Evolutionary conservation across 2,797 vertebrate species (phyloP).

Genomic region (Characodon lateralis): DNA sequence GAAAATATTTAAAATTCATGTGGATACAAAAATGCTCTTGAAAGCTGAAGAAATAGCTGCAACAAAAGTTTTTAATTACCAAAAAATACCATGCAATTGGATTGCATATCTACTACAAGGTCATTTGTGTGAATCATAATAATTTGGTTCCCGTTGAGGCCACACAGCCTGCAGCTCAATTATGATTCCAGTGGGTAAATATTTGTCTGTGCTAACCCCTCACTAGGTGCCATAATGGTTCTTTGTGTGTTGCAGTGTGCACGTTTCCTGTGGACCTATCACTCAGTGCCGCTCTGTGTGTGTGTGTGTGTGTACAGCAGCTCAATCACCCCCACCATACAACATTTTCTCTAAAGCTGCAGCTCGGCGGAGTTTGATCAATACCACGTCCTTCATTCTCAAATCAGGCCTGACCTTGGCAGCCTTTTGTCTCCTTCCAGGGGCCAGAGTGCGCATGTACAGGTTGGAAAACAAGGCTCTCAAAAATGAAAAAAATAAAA

Average conservation of each 20-base stretch:
- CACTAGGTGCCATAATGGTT: slow-evolving; percentile 80
- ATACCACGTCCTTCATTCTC: slow-evolving; percentile 86
- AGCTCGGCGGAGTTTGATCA: slow-evolving; percentile 83
- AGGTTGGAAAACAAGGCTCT: slow-evolving; percentile 76
- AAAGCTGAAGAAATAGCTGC: slow-evolving; percentile 30
- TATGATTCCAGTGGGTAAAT: slow-evolving; percentile 84
- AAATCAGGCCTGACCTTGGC: slow-evolving; percentile 84
- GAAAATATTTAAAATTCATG: slow-evolving; percentile 38
- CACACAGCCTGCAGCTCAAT: slow-evolving; percentile 73
- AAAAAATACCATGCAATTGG: slow-evolving; percentile 41
- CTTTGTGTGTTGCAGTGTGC: slow-evolving; percentile 70
- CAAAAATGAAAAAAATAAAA: slow-evolving; percentile 34
- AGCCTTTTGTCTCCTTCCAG: slow-evolving; percentile 85
- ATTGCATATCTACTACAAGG: slow-evolving; percentile 64
- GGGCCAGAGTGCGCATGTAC: slow-evolving; percentile 83
- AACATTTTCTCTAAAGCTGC: slow-evolving; percentile 72
- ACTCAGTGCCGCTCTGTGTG: slow-evolving; percentile 59
- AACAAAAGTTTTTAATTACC: slow-evolving; percentile 19
- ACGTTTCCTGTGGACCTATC: slow-evolving; percentile 69
- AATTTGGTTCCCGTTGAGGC: slow-evolving; percentile 78
- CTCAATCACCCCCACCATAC: slow-evolving; percentile 54
- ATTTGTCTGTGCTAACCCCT: slow-evolving; percentile 80
- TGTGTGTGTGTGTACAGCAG: slow-evolving; percentile 43
- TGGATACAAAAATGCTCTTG: slow-evolving; percentile 14
- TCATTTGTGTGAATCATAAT: slow-evolving; percentile 78